Evolutionary conservation across 2,888 invertebrate species (phyloP).

Genomic region (Drosophila meridionalis): DNA sequence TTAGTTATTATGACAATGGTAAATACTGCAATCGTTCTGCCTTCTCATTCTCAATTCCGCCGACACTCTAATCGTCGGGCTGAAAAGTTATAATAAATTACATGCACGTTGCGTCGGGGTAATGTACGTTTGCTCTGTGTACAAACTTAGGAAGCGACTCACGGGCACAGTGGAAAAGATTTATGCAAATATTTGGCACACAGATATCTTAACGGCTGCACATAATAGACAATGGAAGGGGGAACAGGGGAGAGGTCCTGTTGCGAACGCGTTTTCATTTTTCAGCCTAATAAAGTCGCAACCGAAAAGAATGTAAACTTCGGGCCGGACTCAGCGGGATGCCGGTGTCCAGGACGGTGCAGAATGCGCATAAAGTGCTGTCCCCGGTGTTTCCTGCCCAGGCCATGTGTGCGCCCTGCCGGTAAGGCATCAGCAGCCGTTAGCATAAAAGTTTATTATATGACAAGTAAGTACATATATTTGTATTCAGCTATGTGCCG

Average conservation of each 20-base stretch:
- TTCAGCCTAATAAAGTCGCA: slow-evolving; percentile 75
- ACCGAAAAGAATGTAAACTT: slow-evolving; percentile 51
- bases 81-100: slow-evolving; percentile 57
- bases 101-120: slow-evolving; percentile 56
- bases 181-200: slow-evolving; percentile 75
- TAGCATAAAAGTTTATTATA: slow-evolving; percentile 78
- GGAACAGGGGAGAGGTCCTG: slow-evolving; percentile 24
- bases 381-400: slow-evolving; percentile 35
- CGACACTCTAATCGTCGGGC: slow-evolving; percentile 17
- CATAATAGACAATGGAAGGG: slow-evolving; percentile 39
- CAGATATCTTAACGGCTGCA: slow-evolving; percentile 70
- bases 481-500: slow-evolving; percentile 53
- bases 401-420: slow-evolving; percentile 59
- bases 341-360: slow-evolving; percentile 20
- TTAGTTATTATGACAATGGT: slow-evolving; percentile 76
- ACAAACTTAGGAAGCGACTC: slow-evolving; percentile 39
- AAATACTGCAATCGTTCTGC: slow-evolving; percentile 54
- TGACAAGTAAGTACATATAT: slow-evolving; percentile 74
- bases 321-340: slow-evolving; percentile 51
- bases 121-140: slow-evolving; percentile 19
- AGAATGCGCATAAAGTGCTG: slow-evolving; percentile 60
- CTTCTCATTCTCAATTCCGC: slow-evolving; percentile 21
- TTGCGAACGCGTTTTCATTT: slow-evolving; percentile 60
- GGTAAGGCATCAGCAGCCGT: slow-evolving; percentile 71
- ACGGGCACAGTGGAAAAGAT: slow-evolving; percentile 45